Percentiles rank a stretch among this genome's conserved stretches.
These are phyloP conservation scores for Sebastes miniatus DNA, from an alignment of 2,797 vertebrate species.

Conservation along the genomic window DNA sequence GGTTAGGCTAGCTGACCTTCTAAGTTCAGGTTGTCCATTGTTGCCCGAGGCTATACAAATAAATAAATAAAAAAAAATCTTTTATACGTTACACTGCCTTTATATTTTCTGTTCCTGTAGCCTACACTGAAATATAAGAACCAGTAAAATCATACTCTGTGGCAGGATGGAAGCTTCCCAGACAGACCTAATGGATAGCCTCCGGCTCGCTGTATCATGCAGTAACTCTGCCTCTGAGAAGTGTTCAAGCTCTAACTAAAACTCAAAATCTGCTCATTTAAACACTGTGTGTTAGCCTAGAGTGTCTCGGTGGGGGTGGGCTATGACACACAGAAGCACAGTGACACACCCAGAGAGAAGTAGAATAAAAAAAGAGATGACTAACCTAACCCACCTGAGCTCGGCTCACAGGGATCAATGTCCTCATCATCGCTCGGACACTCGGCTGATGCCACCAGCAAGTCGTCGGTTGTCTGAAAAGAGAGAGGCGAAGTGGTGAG, in stretches of 20 bases:
- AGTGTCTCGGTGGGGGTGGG: conserved; percentile 40
- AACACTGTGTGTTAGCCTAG: conserved; percentile 12
- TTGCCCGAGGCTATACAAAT: neutral
- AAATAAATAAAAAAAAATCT: neutral
- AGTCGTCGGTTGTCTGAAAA: conserved; percentile 93
- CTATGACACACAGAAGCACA: conserved; percentile 64
- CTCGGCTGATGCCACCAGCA: conserved; percentile 96
- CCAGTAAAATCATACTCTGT: conserved; percentile 1
- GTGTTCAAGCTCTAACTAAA: conserved; percentile 22
- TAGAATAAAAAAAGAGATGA: conserved; percentile 95
- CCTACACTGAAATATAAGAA: neutral
- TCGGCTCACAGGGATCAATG: conserved; percentile 99
- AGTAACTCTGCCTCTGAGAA: conserved; percentile 20
- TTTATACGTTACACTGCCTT: neutral
- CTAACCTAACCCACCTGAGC: conserved; percentile 99
- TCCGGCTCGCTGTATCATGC: conserved; percentile 7
- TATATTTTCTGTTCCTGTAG: neutral
- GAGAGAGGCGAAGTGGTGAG: conserved; percentile 35
- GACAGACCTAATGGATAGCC: conserved; percentile 16
- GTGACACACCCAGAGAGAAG: conserved; percentile 84
- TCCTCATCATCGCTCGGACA: conserved; percentile 99
- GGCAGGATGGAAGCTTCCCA: conserved; percentile 8
- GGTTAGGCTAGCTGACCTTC: neutral
- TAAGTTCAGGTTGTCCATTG: neutral
- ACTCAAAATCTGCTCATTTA: conserved; percentile 43